Evolutionary conservation across 2,888 invertebrate genomes (phyloP).

Genomic region (Pediacus dermestoides): DNA sequence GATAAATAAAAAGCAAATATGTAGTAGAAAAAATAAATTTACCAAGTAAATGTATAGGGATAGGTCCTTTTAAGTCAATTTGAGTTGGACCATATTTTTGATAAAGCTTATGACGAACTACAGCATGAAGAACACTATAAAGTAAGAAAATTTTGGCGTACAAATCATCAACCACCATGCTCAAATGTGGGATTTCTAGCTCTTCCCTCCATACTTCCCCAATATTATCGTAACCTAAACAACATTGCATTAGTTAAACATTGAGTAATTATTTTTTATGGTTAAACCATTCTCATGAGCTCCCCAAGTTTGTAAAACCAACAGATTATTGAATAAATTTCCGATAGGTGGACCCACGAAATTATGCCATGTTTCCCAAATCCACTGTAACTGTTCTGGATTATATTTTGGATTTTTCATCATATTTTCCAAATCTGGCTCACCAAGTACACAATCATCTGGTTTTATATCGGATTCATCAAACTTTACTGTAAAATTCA

Average conservation of each 20-base stretch:
- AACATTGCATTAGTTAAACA: too few relatives aligned
- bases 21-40: slow-evolving; percentile 20
- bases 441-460: slow-evolving; percentile 56
- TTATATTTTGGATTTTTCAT: slow-evolving; percentile 50
- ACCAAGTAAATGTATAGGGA: slow-evolving; percentile 70
- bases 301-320: too few relatives aligned
- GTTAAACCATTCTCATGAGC: too few relatives aligned
- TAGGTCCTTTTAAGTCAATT: slow-evolving; percentile 55
- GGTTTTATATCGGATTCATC: slow-evolving; percentile 27
- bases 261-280: too few relatives aligned
- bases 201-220: slow-evolving; percentile 65
- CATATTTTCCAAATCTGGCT: slow-evolving; percentile 60
- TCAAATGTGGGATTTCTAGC: slow-evolving; percentile 59
- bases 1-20: slow-evolving; percentile 1
- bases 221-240: slow-evolving; percentile 57
- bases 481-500: slow-evolving; percentile 19
- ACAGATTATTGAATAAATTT: too few relatives aligned
- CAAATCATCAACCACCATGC: slow-evolving; percentile 51
- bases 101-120: slow-evolving; percentile 61
- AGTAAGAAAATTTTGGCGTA: slow-evolving; percentile 60
- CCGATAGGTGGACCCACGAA: slow-evolving; percentile 58
- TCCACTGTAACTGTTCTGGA: slow-evolving; percentile 47
- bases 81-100: slow-evolving; percentile 55
- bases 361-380: slow-evolving; percentile 68
- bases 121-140: slow-evolving; percentile 69